Base-by-base conservation (phyloP, 2,797 vertebrate species). In the Cirrhinus molitorella region DNA sequence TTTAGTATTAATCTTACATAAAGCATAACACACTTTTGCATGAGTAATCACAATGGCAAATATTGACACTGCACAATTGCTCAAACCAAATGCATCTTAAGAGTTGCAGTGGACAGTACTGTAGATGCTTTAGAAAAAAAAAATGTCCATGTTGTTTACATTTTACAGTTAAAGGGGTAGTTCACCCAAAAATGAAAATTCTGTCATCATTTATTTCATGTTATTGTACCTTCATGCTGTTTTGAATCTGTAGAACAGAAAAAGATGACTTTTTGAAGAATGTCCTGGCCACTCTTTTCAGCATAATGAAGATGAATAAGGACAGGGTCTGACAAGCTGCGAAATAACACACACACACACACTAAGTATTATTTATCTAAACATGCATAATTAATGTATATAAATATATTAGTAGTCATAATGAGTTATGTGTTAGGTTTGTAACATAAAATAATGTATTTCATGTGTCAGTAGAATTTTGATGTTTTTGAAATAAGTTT, bases 1-100 rank as follows among this genome's bases (percentile, higher is more conserved):
- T 95, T 94, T 91, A 94, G 94, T 93, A 93, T 93, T 94, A 94
- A 93, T 94, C 94, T 93, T 93, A 92, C 94, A 94, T 95, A 94
- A 95, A 94, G 93, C 93, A 89, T 79, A 87, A 89, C 90, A 91
- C 89, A 89, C 89, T 92, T 89, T 86, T 81, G 91, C 87, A 65
- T 92, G 91, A 93, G 92, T 92, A 93, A 93, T 94, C 93, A 92
- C 90, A 91, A 92, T 90, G 89, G 90, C 90, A 92, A 88, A 89
- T 89, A 91, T 93, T 94, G 93, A 95, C 90, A 93, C 93, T 93
- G 93, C 94, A 92, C 57, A 82, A 89, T 90, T 84, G 91, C 90
- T 88, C 51, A 76, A 77, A 77, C 59, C 23, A 71, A 68, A 79
- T 79, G 53, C 16, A 55, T 61, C 25, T 72, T 53, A 55, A 71